phyloP scores from a whole-genome alignment of 2,888 invertebrate genomes.

The Lithophane ornitopus region DNA sequence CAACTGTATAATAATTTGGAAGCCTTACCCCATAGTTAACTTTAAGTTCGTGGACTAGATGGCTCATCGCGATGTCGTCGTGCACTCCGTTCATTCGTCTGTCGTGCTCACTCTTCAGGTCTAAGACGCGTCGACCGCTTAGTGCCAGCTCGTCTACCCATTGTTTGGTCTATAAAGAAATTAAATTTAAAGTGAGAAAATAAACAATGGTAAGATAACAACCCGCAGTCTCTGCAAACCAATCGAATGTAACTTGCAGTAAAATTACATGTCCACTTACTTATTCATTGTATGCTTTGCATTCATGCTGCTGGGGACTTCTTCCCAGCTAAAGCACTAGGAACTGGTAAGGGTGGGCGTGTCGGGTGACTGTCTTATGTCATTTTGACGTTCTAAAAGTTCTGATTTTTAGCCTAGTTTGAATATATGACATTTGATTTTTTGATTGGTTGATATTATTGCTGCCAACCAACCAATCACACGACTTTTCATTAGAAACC shows the following conservation, averaged over 20 bases:
- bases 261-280: background rate
- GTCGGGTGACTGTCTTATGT: too few relatives aligned
- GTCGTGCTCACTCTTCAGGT: slow-evolving; percentile 78
- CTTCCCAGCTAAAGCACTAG: too few relatives aligned
- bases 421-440: too few relatives aligned
- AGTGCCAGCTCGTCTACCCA: slow-evolving; percentile 84
- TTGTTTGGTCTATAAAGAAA: slow-evolving; percentile 72
- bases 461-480: background rate
- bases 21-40: slow-evolving; percentile 86
- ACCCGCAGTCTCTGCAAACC: background rate
- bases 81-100: slow-evolving; percentile 80
- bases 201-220: background rate
- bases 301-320: too few relatives aligned
- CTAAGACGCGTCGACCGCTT: slow-evolving; percentile 80
- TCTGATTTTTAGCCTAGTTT: too few relatives aligned
- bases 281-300: too few relatives aligned
- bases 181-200: background rate
- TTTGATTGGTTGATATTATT: background rate
- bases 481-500: background rate
- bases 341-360: too few relatives aligned
- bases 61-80: slow-evolving; percentile 84
- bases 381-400: too few relatives aligned
- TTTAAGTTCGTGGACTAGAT: slow-evolving; percentile 84
- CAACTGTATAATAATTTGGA: background rate
- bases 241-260: background rate